These are phyloP conservation scores for Puffinus mauretanicus DNA, from an alignment of 2,113 vertebrate species.

Conservation along the genomic window DNA sequence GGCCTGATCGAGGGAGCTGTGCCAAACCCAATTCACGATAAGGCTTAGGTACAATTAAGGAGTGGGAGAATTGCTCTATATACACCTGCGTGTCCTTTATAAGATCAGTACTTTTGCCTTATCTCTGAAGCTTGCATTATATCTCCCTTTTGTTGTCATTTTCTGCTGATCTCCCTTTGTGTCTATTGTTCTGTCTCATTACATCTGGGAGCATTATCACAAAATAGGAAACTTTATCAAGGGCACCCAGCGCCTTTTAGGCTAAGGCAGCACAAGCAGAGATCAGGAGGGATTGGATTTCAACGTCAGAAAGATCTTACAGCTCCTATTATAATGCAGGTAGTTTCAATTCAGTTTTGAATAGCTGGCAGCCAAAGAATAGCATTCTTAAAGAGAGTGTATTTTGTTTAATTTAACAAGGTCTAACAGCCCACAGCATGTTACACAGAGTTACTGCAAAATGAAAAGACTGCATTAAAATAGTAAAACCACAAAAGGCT, in stretches of 20 bases:
- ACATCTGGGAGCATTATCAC: conserved; percentile 20
- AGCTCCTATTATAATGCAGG: conserved; percentile 49
- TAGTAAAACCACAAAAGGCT: conserved; percentile 54
- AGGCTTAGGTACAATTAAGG: neutral
- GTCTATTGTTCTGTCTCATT: conserved; percentile 57
- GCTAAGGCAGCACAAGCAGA: conserved; percentile 37
- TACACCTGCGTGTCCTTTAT: neutral
- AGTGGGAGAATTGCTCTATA: neutral
- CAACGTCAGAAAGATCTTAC: conserved; percentile 58
- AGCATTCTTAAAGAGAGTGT: conserved; percentile 53
- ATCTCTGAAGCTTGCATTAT: conserved; percentile 20
- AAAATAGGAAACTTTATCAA: conserved; percentile 65
- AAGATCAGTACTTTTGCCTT: conserved; percentile 14
- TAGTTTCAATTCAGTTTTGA: conserved; percentile 54
- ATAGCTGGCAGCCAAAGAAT: conserved; percentile 66
- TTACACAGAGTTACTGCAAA: conserved; percentile 33
- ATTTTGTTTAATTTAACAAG: conserved; percentile 71
- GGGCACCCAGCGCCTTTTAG: conserved; percentile 43
- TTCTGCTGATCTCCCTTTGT: conserved; percentile 43
- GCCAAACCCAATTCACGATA: neutral
- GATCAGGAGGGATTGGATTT: conserved; percentile 61
- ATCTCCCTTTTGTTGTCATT: conserved; percentile 54
- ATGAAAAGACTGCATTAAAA: conserved; percentile 60
- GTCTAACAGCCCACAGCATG: conserved; percentile 62
- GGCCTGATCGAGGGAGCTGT: rapidly evolving